Base-by-base conservation (phyloP, 2,113 vertebrate species). In the Petromus typicus region DNA sequence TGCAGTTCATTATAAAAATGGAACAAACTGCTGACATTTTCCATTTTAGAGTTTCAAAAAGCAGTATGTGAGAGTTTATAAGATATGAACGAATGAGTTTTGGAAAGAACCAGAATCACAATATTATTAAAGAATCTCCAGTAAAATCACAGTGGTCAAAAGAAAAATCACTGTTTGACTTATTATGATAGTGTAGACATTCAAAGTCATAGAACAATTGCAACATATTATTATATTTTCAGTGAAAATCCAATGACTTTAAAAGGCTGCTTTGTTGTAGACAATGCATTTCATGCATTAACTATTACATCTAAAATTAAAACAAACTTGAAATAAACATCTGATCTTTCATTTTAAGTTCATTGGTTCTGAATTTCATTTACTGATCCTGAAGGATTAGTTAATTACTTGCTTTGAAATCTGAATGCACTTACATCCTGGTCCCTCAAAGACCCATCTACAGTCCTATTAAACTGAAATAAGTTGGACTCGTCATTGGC, bases 1-100 rank as follows among this genome's bases (percentile, higher is more conserved):
- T 97, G 16, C 56, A 96, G 71, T 20, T 89, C n/a, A 96, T 92
- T 96, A 94, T 59, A 63, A 95, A 97, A 97, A 96, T 78, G 63
- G 14, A 95, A 88, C 76, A 92, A 93, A 61, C 16, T 90, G 45
- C 37, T 97, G 90, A 64, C 32, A 84, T 20, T 37, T 73, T 73
- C 22, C 37, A 73, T 57, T 79, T 87, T 96, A 9, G 32, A 23
- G 37, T 43, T 84, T 82, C 88, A 86, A 83, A 81, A 25, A 66
- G 32, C 20, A 83, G 7, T 83, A 64, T 94, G 67, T 48, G 37
- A 78, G 6, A 66, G 7, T 30, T 90, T 75, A 84, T 16, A 83
- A 69, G 86, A 88, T 83, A 94, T 83, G 88, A 89, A 71, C 94
- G 84, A 89, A 88, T 84, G 45, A 89, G 13, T 76, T 78, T 89